Evolutionary conservation across 2,888 invertebrate species (phyloP), one percentile per base, ranked within the genome.

Genomic region (Rhogogaster chlorosoma): DNA sequence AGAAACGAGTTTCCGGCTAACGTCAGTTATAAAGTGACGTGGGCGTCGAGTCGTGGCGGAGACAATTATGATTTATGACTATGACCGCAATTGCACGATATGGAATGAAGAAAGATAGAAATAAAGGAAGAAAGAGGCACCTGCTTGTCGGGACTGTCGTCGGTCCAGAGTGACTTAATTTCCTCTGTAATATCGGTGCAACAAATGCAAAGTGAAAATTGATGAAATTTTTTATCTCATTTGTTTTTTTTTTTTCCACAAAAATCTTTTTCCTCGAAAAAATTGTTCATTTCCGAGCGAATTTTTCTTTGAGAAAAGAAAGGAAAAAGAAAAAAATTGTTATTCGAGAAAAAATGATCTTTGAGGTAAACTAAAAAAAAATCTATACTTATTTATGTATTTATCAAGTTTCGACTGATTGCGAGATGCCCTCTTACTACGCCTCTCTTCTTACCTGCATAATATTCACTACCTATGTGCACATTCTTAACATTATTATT

Each of bases 21-120:
- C 26, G 18, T 61, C 12, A 12, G 15, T 32, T 67, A 32, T 67
- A 32, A 18, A 67, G 22, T n/a, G 26, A 42, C 42, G 71, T 73
- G 38, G 71, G 71, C 71, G 38, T 36, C 36, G 71, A 3, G 36
- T 70, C n/a, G 38, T 5, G 42, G 42, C 42, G 42, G 42, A 38
- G 71, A 42, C 71, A 73, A 73, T 73, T 73, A 73, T 73, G 71
- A 73, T 73, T 73, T 73, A 73, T 42, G 38, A 36, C 32, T 18
- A 36, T 18, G 70, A 70, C 70, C 32, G 70, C 70, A 70, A 70
- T 70, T 73, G 22, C 71, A 73, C 26, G 42, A 42, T n/a, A 73
- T 42, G 29, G 38, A 22, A 22, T 73, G 15, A 26, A 61, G 61
- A 61, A 22, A 61, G 22, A 26, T 12, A 61, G 10, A 61, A 67